Percentiles rank a stretch among this genome's conserved stretches.
phyloP scores from a whole-genome alignment of 2,113 vertebrate species.

The Polyodon spathula region DNA sequence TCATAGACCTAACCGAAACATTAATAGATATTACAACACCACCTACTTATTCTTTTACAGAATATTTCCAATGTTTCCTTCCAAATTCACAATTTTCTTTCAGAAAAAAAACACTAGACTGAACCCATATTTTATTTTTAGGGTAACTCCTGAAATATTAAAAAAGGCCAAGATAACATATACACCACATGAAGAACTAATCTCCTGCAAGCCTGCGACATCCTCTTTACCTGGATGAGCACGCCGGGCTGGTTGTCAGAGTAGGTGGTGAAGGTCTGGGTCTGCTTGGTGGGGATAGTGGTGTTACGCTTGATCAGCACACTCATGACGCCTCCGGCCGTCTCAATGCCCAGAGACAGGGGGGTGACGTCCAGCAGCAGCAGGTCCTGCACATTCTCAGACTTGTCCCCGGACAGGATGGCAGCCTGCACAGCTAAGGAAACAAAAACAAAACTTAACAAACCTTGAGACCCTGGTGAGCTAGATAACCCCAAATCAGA shows the following conservation, averaged over 20 bases:
- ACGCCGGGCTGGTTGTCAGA: slow-evolving; percentile 64
- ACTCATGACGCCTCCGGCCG: slow-evolving; percentile 66
- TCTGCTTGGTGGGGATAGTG: slow-evolving; percentile 67
- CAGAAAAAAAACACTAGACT: too few species aligned
- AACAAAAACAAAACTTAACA: too few species aligned
- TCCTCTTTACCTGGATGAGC: slow-evolving; percentile 49
- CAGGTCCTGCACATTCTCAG: slow-evolving; percentile 62
- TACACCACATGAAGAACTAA: not conserved
- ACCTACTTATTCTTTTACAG: too few species aligned
- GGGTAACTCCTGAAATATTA: not conserved
- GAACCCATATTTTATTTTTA: too few species aligned
- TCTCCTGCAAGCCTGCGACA: not conserved
- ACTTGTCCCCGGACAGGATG: slow-evolving; percentile 62
- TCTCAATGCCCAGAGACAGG: slow-evolving; percentile 63
- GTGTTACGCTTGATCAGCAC: slow-evolving; percentile 66
- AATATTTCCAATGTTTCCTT: too few species aligned
- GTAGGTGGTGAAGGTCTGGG: slow-evolving; percentile 64
- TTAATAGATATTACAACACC: not conserved
- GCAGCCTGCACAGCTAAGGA: slow-evolving; percentile 67
- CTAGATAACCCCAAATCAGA: too few species aligned
- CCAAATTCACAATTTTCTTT: not conserved
- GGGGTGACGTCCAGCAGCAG: slow-evolving; percentile 65
- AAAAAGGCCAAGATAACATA: not conserved
- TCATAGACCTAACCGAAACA: slow-evolving; percentile 46
- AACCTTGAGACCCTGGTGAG: too few species aligned